A percentile compares a stretch with the other conserved stretches of the same genome.
Conservation (phyloP, 1,140 invertebrate species). For the Thrips palmi region DNA sequence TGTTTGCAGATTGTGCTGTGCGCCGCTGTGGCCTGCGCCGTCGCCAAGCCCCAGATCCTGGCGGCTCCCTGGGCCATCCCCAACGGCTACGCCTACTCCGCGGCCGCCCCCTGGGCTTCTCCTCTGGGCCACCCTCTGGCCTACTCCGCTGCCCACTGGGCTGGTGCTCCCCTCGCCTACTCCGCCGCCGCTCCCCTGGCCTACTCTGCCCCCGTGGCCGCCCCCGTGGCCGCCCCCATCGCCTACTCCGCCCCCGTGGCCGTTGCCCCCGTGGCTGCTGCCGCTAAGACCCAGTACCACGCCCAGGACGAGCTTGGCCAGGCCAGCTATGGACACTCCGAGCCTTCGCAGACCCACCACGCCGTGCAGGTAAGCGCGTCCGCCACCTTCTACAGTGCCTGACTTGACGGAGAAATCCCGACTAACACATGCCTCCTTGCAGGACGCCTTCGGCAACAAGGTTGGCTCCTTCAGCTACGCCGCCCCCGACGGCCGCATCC, state of each 20-base stretch:
- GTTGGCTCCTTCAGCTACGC: constrained; percentile 34
- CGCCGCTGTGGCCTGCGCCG: constrained; percentile 17
- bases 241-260: constrained; percentile 16
- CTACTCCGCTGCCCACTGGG: constrained; percentile 1
- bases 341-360: constrained; percentile 30
- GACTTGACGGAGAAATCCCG: background rate
- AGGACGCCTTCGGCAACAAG: constrained; percentile 31
- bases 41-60: constrained; percentile 16
- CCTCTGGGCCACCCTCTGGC: constrained; percentile 4
- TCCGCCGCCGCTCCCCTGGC: constrained; percentile 12
- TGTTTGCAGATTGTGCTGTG: constrained; percentile 20
- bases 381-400: background rate
- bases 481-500: constrained; percentile 29
- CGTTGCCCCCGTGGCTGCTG: constrained; percentile 8
- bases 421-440: constrained; percentile 4
- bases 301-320: constrained; percentile 33
- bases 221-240: constrained; percentile 14
- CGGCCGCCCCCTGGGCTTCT: constrained; percentile 17
- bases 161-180: constrained; percentile 9
- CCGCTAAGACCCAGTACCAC: constrained; percentile 30
- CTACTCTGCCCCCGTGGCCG: constrained; percentile 8
- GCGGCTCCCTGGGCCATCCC: constrained; percentile 17
- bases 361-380: constrained; percentile 22
- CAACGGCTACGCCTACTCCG: constrained; percentile 20
- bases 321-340: constrained; percentile 32